phyloP scores from a whole-genome alignment of 1,140 invertebrate species.

The Cotesia glomerata region DNA sequence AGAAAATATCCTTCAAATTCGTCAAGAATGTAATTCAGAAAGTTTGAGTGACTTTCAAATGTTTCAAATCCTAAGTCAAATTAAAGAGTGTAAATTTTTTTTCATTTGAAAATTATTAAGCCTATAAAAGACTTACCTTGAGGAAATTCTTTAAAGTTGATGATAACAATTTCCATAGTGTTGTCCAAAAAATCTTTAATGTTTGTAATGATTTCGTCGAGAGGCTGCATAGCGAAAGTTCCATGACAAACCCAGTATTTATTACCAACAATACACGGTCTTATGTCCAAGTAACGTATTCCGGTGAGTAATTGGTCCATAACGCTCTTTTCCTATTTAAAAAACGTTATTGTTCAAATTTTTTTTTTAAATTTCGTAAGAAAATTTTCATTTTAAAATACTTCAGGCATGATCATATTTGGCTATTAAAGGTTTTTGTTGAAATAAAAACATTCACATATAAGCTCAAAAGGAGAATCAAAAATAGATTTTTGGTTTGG shows the following conservation, averaged over 20 bases:
- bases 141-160: conserved; percentile 12
- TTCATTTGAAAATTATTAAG: not conserved
- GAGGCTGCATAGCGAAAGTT: not conserved
- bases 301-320: conserved; percentile 4
- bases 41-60: not conserved
- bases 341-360: too few relatives aligned
- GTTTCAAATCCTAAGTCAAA: not conserved
- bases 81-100: not conserved
- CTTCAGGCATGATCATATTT: too few relatives aligned
- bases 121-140: not conserved
- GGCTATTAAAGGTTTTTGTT: too few relatives aligned
- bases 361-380: too few relatives aligned
- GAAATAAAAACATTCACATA: too few relatives aligned
- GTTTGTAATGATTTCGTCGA: conserved; percentile 1
- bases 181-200: conserved; percentile 1
- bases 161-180: conserved; percentile 12
- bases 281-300: conserved; percentile 7
- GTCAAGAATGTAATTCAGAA: not conserved
- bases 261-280: not conserved
- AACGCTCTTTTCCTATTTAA: not conserved
- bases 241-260: conserved; percentile 10
- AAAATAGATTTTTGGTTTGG: too few relatives aligned
- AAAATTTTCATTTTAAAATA: not conserved
- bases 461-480: too few relatives aligned
- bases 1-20: not conserved